A percentile compares a stretch with the other conserved stretches of the same genome.
Evolutionary conservation across 2,113 vertebrate species (phyloP).

Genomic region (Mohoua ochrocephala): DNA sequence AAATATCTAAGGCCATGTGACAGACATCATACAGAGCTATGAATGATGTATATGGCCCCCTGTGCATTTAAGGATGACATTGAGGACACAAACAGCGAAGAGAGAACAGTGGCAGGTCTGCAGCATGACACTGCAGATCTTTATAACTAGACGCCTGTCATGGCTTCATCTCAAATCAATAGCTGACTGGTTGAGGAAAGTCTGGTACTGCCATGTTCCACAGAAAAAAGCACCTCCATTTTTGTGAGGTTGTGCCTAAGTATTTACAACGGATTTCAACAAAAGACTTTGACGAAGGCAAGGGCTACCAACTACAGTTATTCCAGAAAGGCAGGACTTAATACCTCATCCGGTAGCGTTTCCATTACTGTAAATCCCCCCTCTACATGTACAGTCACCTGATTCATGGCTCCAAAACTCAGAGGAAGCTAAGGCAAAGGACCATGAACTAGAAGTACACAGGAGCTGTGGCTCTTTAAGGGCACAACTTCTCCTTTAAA

Average conservation of each 20-base stretch:
- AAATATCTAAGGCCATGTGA: background rate
- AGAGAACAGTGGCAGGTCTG: background rate
- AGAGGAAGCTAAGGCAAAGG: background rate
- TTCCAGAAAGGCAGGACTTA: background rate
- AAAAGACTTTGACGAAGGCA: background rate
- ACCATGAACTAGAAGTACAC: background rate
- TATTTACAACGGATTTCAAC: background rate
- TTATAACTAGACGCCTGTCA: background rate
- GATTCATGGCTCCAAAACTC: background rate
- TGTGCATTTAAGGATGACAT: background rate
- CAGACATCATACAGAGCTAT: background rate
- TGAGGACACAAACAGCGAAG: background rate
- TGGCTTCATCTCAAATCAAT: background rate
- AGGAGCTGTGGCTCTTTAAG: background rate
- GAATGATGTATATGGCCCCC: background rate
- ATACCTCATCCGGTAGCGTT: background rate
- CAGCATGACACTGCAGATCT: background rate
- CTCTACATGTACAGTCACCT: background rate
- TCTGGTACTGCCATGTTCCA: background rate
- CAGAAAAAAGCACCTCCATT: background rate
- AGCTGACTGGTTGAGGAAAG: background rate
- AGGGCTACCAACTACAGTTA: background rate
- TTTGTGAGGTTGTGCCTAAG: background rate
- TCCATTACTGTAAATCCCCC: background rate
- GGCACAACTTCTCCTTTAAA: background rate